A percentile compares a stretch with the other conserved stretches of the same genome.
Evolutionary conservation across 1,140 invertebrate species (phyloP).

Genomic region (Diachasma alloeum): DNA sequence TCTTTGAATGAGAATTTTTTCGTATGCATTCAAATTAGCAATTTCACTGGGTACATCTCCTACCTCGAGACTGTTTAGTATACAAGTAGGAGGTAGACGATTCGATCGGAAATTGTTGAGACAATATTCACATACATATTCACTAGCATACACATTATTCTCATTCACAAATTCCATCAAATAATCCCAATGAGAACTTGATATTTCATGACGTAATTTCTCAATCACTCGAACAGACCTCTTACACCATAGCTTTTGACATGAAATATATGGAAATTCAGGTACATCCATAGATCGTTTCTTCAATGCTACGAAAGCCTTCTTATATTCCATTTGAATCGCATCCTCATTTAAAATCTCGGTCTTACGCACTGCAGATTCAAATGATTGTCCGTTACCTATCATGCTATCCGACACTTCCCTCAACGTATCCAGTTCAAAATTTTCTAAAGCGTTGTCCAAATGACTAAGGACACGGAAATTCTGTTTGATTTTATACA

Average conservation of each 20-base stretch:
- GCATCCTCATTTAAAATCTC: background rate
- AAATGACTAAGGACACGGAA: background rate
- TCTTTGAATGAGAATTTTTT: too few species aligned
- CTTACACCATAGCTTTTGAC: background rate
- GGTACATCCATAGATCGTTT: background rate
- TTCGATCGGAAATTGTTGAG: background rate
- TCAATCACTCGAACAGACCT: background rate
- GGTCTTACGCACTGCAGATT: background rate
- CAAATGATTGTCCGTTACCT: background rate
- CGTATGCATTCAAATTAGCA: background rate
- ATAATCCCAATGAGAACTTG: background rate
- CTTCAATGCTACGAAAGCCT: background rate
- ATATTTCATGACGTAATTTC: background rate
- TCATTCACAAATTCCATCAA: background rate
- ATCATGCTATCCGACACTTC: background rate
- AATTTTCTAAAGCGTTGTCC: background rate
- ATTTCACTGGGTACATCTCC: background rate
- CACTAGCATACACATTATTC: background rate
- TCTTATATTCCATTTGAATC: background rate
- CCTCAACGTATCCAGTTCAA: background rate
- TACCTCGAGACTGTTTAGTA: background rate
- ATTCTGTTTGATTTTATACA: conserved; percentile 7
- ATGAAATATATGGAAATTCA: background rate
- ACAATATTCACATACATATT: background rate
- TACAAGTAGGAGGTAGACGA: background rate